Conservation (phyloP, 2,113 vertebrate species). For the Solenodon paradoxus region DNA sequence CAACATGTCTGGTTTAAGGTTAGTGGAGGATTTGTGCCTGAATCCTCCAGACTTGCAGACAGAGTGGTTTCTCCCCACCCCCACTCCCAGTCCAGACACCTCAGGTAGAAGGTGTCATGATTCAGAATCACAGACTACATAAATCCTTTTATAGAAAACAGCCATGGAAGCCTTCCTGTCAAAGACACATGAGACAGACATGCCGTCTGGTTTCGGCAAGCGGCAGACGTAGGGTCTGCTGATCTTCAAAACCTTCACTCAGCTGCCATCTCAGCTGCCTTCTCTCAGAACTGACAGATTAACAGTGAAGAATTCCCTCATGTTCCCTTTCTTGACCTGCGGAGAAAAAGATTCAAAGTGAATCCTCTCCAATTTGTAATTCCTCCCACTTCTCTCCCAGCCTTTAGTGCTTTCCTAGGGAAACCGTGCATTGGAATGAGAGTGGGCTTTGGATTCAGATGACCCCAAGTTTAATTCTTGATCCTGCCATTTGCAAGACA, state of each 20-base stretch:
- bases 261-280: background rate
- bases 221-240: background rate
- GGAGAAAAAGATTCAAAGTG: background rate
- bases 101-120: background rate
- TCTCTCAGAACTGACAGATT: background rate
- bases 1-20: background rate
- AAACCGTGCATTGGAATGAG: background rate
- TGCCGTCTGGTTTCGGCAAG: background rate
- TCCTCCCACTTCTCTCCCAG: background rate
- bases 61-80: background rate
- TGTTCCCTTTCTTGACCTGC: background rate
- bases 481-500: background rate
- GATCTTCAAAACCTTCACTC: background rate
- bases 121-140: background rate
- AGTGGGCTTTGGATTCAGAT: background rate
- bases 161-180: background rate
- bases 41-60: background rate
- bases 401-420: background rate
- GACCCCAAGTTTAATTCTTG: background rate
- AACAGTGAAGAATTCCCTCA: background rate
- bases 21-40: background rate
- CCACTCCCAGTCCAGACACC: background rate
- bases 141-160: slow-evolving; percentile 15
- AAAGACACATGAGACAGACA: background rate
- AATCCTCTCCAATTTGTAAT: background rate